Evolutionary conservation across 2,797 vertebrate genomes (phyloP).

Genomic region (Sternotherus odoratus): DNA sequence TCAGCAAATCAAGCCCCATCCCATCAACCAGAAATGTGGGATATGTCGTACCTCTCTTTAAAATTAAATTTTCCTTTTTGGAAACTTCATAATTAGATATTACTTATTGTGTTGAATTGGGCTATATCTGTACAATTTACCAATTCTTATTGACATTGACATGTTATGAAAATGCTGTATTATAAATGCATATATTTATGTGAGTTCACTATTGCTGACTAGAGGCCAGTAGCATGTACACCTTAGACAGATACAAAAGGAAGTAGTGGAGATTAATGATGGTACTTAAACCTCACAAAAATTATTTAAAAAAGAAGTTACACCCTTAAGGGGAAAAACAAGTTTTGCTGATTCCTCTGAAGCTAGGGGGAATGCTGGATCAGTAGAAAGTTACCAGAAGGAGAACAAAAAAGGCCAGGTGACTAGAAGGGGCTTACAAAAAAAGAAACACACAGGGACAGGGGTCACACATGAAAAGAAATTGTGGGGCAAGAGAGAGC

Average conservation of each 20-base stretch:
- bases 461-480: no score
- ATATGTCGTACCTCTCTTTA: not conserved
- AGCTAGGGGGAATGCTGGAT: not conserved
- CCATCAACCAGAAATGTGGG: not conserved
- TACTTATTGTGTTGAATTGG: not conserved
- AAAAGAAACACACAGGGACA: not conserved
- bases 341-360: not conserved
- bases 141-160: not conserved
- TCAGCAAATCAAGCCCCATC: not conserved
- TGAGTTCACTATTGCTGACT: not conserved
- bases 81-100: not conserved
- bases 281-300: not conserved
- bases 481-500: no score
- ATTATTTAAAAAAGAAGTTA: not conserved
- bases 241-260: not conserved
- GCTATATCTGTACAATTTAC: not conserved
- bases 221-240: not conserved
- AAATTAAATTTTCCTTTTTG: conserved; percentile 6
- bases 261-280: not conserved
- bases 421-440: not conserved
- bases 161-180: not conserved
- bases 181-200: not conserved
- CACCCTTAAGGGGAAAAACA: not conserved
- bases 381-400: not conserved
- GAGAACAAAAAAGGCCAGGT: not conserved